Percentiles rank a stretch among this genome's conserved stretches.
These are phyloP conservation scores for Patella depressa DNA, from an alignment of 2,888 invertebrate genomes.

Conservation along the genomic window DNA sequence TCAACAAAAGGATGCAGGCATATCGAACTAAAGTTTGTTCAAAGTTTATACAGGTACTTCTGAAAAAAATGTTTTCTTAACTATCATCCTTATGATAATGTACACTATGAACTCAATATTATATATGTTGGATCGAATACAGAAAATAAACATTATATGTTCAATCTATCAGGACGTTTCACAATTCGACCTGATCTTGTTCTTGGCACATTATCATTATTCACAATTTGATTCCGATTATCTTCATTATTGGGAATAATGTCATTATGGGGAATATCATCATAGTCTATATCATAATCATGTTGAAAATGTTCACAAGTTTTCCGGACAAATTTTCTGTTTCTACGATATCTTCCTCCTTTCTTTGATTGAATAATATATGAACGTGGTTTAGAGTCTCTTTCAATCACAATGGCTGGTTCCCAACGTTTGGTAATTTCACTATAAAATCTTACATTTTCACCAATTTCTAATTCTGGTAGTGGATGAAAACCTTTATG, in stretches of 20 bases:
- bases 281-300: background rate
- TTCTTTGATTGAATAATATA: background rate
- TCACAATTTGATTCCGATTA: too few species aligned
- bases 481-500: background rate
- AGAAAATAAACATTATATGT: too few species aligned
- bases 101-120: too few species aligned
- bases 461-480: constrained; percentile 1
- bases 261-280: background rate
- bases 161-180: too few species aligned
- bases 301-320: background rate
- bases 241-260: background rate
- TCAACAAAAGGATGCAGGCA: too few species aligned
- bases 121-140: too few species aligned
- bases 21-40: too few species aligned
- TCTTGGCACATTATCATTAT: too few species aligned
- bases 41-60: too few species aligned
- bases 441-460: background rate
- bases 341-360: constrained; percentile 6
- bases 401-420: constrained; percentile 4
- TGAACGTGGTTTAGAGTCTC: constrained; percentile 5
- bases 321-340: background rate
- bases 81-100: too few species aligned
- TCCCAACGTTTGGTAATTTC: background rate
- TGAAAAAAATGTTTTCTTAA: too few species aligned
- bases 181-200: too few species aligned